phyloP scores from a whole-genome alignment of 2,113 vertebrate genomes.

The Poeciliopsis prolifica region DNA sequence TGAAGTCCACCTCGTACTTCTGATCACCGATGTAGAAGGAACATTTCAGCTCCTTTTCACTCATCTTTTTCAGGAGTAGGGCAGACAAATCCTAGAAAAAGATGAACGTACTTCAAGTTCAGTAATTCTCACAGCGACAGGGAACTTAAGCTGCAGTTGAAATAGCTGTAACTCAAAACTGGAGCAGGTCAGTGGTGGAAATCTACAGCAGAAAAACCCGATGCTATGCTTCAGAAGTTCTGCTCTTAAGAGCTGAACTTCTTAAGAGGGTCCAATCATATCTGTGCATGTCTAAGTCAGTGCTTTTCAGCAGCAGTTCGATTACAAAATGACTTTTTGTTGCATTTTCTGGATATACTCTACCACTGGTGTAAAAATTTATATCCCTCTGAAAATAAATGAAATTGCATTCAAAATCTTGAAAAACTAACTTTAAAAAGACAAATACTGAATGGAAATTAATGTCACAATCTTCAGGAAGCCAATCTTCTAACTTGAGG shows the following conservation, averaged over 20 bases:
- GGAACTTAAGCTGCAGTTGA: background rate
- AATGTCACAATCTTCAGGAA: too few species aligned
- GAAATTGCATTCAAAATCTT: too few species aligned
- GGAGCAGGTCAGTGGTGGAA: background rate
- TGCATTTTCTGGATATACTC: too few species aligned
- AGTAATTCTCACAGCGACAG: background rate
- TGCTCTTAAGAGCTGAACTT: background rate
- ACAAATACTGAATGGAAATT: too few species aligned
- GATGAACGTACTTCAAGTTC: background rate
- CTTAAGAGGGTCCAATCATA: background rate
- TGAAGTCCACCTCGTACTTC: slow-evolving; percentile 61
- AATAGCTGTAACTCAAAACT: background rate
- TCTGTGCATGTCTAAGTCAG: background rate
- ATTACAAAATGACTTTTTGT: background rate
- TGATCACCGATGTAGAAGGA: slow-evolving; percentile 9
- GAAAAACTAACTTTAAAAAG: too few species aligned
- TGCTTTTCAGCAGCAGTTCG: too few species aligned
- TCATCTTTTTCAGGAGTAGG: slow-evolving; percentile 33
- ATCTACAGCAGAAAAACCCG: background rate
- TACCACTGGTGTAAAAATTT: too few species aligned
- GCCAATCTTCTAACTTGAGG: too few species aligned
- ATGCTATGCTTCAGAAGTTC: background rate
- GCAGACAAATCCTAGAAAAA: slow-evolving; percentile 25
- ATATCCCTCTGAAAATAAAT: too few species aligned
- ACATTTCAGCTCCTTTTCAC: slow-evolving; percentile 14